Percentiles rank a stretch among this genome's conserved stretches.
phyloP scores from a whole-genome alignment of 2,888 invertebrate genomes.

The Leistus spinibarbis region DNA sequence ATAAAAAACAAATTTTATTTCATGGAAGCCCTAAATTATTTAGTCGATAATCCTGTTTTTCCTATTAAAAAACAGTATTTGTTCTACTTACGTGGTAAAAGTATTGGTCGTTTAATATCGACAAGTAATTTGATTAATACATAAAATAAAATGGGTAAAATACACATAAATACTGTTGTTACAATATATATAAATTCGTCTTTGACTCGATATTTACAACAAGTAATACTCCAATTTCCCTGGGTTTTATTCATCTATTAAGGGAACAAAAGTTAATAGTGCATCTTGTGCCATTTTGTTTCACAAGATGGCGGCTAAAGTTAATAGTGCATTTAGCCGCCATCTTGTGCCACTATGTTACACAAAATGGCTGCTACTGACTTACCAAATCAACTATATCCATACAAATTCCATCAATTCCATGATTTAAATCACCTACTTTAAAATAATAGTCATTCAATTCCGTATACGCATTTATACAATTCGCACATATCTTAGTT shows the following conservation, averaged over 20 bases:
- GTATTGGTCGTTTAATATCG: constrained; percentile 50
- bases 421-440: constrained; percentile 63
- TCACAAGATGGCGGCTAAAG: no score
- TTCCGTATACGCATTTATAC: constrained; percentile 61
- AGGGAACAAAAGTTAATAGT: constrained; percentile 18
- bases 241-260: constrained; percentile 71
- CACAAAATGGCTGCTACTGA: not conserved
- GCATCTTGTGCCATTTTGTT: constrained; percentile 6
- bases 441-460: constrained; percentile 65
- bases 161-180: constrained; percentile 60
- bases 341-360: not conserved
- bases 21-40: no score
- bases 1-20: not conserved
- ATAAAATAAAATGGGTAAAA: constrained; percentile 65
- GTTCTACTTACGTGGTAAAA: constrained; percentile 52
- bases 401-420: constrained; percentile 66
- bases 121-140: constrained; percentile 59
- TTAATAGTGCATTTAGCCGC: no score
- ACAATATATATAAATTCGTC: constrained; percentile 64
- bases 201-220: constrained; percentile 63
- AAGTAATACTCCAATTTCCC: constrained; percentile 67
- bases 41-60: no score
- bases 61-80: not conserved
- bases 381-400: constrained; percentile 71
- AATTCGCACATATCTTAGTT: constrained; percentile 60